Evolutionary conservation across 2,888 invertebrate species (phyloP).

Genomic region (Tenthredo scrophulariae): DNA sequence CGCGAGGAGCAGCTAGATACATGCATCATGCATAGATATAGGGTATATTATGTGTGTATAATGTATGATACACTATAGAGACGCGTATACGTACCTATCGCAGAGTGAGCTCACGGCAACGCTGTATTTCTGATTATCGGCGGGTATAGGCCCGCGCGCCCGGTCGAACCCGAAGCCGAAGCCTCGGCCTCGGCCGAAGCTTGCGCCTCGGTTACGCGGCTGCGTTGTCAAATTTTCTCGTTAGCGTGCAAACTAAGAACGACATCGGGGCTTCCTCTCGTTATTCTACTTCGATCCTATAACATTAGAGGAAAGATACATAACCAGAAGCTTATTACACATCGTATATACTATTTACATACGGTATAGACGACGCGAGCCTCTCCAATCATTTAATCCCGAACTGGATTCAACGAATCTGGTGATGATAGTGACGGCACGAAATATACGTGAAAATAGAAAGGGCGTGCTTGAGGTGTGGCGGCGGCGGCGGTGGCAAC

Average conservation of each 20-base stretch:
- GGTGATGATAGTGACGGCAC: constrained; percentile 39
- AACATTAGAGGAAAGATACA: neutral
- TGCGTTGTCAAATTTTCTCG: constrained; percentile 49
- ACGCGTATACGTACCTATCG: neutral
- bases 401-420: constrained; percentile 3
- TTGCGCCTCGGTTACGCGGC: constrained; percentile 7
- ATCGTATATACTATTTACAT: constrained; percentile 29
- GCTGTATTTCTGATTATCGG: constrained; percentile 49
- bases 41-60: too few species aligned
- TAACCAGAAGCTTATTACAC: constrained; percentile 7
- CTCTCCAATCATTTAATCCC: neutral
- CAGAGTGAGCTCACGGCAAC: constrained; percentile 35
- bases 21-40: neutral
- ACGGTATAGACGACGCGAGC: constrained; percentile 26
- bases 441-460: constrained; percentile 48
- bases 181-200: neutral
- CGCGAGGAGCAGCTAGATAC: neutral
- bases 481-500: constrained; percentile 28
- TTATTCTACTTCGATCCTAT: neutral
- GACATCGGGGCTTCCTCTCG: constrained; percentile 14
- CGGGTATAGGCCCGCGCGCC: neutral
- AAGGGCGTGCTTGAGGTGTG: constrained; percentile 50
- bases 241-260: constrained; percentile 24
- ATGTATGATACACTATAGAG: neutral
- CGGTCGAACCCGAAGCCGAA: constrained; percentile 31